Base-by-base conservation (phyloP, 2,888 invertebrate genomes). In the Epicampocera succincta region DNA sequence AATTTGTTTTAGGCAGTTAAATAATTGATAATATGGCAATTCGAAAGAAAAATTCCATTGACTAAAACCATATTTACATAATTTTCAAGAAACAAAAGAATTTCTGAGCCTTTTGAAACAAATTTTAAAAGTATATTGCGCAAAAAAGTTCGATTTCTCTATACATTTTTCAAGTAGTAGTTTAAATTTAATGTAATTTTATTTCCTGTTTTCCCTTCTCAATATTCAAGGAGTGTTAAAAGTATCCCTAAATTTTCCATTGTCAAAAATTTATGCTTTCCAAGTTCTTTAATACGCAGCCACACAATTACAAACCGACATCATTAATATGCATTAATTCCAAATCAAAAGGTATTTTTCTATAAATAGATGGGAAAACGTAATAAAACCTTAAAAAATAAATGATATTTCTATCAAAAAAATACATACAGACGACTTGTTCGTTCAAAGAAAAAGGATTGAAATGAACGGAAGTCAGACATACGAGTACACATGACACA, bases 301-400 rank as follows among this genome's bases (percentile, higher is more conserved):
- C 54, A 21, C 54, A 66, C 15, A 58, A 58, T 29, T 58, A 48
- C 29, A 58, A 68, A 73, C 13, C 4, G 65, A 86, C 84, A 89
- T 89, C 90, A 90, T 90, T 90, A 90, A 90, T 90, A 90, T 90
- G 90, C 88, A 90, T 90, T 90, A 90, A 90, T 90, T 90, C 90
- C 89, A 85, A 87, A 90, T 90, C 90, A 90, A 87, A 86, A 86
- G 87, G 86, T 85, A 75, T 68, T 85, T 85, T 83, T 68, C 52
- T 68, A 50, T 71, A 72, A 58, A 63, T 76, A 21, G 44, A 63
- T 68, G 48, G 38, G 60, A 69, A 68, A 60, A 50, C 33, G 17
- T 54, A 56, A 72, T 50, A 72, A 54, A 66, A 46, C 29, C 40
- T 63, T 46, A 48, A 66, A 68, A 73, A 65, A 77, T 74, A 78